Percentiles rank a stretch among this genome's conserved stretches.
Evolutionary conservation across 2,797 vertebrate species (phyloP).

Genomic region (Mormyrops attenuatus): DNA sequence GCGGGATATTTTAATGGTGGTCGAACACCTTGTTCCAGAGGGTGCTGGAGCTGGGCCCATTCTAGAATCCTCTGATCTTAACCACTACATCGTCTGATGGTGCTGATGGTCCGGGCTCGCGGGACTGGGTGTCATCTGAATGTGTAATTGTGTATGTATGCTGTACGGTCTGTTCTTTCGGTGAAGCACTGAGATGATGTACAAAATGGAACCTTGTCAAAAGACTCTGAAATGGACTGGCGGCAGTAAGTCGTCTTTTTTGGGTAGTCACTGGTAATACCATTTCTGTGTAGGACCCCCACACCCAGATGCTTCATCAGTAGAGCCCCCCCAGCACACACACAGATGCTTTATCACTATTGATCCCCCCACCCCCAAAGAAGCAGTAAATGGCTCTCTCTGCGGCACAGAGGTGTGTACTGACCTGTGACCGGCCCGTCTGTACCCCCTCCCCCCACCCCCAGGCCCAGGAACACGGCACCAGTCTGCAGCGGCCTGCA

Average conservation of each 20-base stretch:
- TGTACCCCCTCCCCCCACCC: not conserved
- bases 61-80: not conserved
- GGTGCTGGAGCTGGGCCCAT: not conserved
- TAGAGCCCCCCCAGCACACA: not conserved
- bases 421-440: not conserved
- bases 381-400: not conserved
- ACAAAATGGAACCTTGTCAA: not conserved
- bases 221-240: not conserved
- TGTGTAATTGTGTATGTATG: not conserved
- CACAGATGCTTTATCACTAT: not conserved
- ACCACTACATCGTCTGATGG: not conserved
- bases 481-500: slow-evolving; percentile 77
- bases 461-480: slow-evolving; percentile 66
- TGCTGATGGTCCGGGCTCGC: not conserved
- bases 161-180: not conserved
- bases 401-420: not conserved
- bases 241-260: not conserved
- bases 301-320: not conserved
- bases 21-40: not conserved
- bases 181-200: not conserved
- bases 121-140: not conserved
- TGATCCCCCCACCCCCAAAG: not conserved
- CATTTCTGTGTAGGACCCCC: not conserved
- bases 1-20: not conserved
- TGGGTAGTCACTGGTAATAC: not conserved